Base-by-base conservation (phyloP, 30 jellyfish, hydroid and myxozoan species). In the Aurelia aurita complex sp. Pacific region DNA sequence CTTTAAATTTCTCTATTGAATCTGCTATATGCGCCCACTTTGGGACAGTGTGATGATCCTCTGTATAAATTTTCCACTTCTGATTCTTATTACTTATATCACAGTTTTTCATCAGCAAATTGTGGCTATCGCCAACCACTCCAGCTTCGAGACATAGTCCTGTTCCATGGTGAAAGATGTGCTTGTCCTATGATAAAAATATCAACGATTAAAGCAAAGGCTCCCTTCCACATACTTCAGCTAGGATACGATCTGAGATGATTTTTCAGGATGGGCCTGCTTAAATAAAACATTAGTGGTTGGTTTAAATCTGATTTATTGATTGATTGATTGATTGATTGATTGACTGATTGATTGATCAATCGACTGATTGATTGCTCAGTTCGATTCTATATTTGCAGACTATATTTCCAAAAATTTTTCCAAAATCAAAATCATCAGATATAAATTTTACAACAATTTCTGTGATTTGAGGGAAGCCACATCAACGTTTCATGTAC, bases 21-120 rank as follows among this genome's bases (percentile, higher is more conserved):
- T 83, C 86, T 6, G 98, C 98, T 18, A 92, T 92, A 46, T 80
- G 85, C 55, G 97, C 99, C 99, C 99, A 94, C 32, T 88, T 96
- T 11, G 99, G 99, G 4, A 87, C 76, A 14, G 82, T 61, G 68
- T 65, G 73, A n/a, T 62, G 23, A 60, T 64, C 77, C 70, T 66
- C 85, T 3, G 67, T 35, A 40, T 89, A 65, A 23, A 94, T 76
- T 32, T 67, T 72, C 99, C 99, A 94, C 42, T 73, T 64, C 67
- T 94, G 99, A 33, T 51, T 81, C 29, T 67, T 32, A 7, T 86
- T 67, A 9, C 67, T 64, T 14, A 33, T 29, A 55, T 94, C 90
- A 63, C 99, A 94, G 33, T 62, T 61, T 60, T 90, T 91, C 69
- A 94, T 57, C 36, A 57, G 71, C 46, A 97, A 87, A 38, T 83